Evolutionary conservation across 2,113 vertebrate species (phyloP).

Genomic region (Clarias macrocephalus): DNA sequence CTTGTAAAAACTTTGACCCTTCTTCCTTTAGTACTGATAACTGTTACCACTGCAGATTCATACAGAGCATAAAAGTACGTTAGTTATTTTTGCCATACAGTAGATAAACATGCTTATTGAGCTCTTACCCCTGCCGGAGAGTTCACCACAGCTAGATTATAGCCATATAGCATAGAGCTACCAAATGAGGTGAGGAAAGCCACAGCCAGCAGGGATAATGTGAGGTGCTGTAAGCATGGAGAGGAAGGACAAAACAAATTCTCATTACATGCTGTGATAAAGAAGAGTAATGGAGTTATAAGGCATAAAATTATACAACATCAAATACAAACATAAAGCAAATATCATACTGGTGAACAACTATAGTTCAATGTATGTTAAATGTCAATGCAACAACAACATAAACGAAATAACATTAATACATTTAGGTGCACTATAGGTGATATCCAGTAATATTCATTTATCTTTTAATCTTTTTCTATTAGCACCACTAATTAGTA

Average conservation of each 20-base stretch:
- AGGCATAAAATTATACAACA: background rate
- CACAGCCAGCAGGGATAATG: slow-evolving; percentile 77
- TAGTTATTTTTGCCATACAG: background rate
- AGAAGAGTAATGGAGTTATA: background rate
- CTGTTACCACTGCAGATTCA: background rate
- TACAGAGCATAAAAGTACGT: slow-evolving; percentile 7
- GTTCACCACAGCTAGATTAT: slow-evolving; percentile 90
- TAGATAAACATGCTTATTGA: slow-evolving; percentile 19
- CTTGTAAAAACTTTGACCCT: background rate
- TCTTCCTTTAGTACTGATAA: background rate
- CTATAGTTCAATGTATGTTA: background rate
- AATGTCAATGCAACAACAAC: background rate
- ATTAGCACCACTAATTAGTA: background rate
- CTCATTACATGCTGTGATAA: background rate
- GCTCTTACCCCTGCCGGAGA: slow-evolving; percentile 80
- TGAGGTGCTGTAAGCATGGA: slow-evolving; percentile 74
- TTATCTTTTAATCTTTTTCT: background rate
- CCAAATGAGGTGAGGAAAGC: slow-evolving; percentile 86
- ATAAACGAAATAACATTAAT: background rate
- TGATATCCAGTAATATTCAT: background rate
- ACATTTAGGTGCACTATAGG: background rate
- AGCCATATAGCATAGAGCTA: slow-evolving; percentile 92
- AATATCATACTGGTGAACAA: background rate
- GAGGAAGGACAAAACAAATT: slow-evolving; percentile 4
- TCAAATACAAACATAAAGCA: background rate